phyloP scores from a whole-genome alignment of 2,797 vertebrate genomes.

The Rhinatrema bivittatum region DNA sequence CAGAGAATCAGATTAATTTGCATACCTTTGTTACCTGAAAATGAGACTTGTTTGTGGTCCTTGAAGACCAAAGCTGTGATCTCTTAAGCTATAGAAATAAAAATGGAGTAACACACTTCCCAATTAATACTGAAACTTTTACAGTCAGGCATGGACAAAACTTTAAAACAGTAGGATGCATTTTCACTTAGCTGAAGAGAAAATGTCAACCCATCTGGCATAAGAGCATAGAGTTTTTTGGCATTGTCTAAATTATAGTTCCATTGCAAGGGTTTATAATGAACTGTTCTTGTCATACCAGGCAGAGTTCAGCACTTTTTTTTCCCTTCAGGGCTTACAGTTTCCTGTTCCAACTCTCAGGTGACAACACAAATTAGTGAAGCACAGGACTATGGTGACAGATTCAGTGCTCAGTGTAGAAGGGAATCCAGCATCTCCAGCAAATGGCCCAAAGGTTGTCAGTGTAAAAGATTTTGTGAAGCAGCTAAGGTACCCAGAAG shows the following conservation, averaged over 20 bases:
- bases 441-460: constrained; percentile 8
- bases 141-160: neutral
- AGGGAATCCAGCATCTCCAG: constrained; percentile 11
- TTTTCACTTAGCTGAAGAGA: neutral
- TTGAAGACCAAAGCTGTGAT: too few species aligned
- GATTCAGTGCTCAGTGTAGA: constrained; percentile 15
- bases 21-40: too few species aligned
- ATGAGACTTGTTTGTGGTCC: too few species aligned
- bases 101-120: too few species aligned
- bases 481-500: constrained; percentile 18
- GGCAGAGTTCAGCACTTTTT: constrained; percentile 27
- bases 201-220: constrained; percentile 4
- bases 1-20: too few species aligned
- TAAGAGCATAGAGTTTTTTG: constrained; percentile 12
- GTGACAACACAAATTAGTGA: constrained; percentile 17
- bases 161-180: constrained; percentile 2
- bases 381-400: neutral
- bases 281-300: constrained; percentile 10
- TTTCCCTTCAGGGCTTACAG: constrained; percentile 7
- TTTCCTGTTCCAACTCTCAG: constrained; percentile 17
- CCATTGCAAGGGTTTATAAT: neutral
- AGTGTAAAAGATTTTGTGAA: constrained; percentile 7
- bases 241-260: constrained; percentile 2
- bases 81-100: too few species aligned
- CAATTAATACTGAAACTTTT: neutral